Conservation (phyloP, 2,888 invertebrate species). For the Tineola bisselliella region DNA sequence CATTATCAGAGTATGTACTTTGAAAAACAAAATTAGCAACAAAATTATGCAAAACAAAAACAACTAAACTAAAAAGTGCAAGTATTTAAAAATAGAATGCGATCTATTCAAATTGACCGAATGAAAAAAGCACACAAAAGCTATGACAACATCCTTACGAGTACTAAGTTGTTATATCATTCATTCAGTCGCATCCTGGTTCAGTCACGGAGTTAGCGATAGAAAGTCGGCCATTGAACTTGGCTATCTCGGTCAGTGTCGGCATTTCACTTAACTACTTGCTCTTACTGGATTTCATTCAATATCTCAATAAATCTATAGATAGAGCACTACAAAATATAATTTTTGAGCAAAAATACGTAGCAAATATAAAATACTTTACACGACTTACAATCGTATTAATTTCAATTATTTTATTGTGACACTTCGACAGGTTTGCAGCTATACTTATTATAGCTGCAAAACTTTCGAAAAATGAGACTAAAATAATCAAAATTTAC, state of each 20-base stretch:
- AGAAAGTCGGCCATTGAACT: conserved; percentile 43
- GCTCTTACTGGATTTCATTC: conserved; percentile 21
- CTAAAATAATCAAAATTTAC: too few species aligned
- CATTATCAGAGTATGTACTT: too few species aligned
- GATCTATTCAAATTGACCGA: neutral
- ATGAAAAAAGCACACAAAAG: conserved; percentile 5
- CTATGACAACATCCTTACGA: conserved; percentile 31
- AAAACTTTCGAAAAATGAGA: too few species aligned
- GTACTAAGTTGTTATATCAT: conserved; percentile 35
- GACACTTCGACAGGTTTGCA: too few species aligned
- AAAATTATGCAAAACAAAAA: neutral
- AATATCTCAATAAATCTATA: too few species aligned
- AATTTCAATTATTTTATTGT: too few species aligned
- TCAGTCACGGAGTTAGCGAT: neutral
- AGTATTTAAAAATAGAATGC: neutral
- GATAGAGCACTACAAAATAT: too few species aligned
- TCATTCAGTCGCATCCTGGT: conserved; percentile 10
- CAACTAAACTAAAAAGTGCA: neutral
- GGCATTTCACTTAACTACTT: conserved; percentile 15
- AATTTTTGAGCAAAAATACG: too few species aligned
- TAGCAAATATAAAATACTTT: too few species aligned
- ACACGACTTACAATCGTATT: too few species aligned
- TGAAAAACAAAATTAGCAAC: neutral
- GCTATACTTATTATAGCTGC: too few species aligned
- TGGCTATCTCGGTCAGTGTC: conserved; percentile 20